Conservation (phyloP, 2,888 invertebrate genomes). For the Lutraria lutraria region DNA sequence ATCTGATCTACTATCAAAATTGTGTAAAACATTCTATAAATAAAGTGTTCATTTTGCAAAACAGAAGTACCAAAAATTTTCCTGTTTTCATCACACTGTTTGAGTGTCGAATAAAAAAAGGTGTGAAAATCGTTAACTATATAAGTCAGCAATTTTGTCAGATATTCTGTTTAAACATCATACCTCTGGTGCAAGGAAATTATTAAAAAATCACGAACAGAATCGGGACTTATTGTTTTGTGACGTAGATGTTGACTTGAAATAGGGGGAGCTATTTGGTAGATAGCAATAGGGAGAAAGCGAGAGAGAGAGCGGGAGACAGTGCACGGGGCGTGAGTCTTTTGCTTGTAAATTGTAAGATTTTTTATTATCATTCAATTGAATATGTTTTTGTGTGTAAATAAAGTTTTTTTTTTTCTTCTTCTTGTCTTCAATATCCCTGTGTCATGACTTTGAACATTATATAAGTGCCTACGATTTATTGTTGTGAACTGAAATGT, state of each 20-base stretch:
- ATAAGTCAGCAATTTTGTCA: too few species aligned
- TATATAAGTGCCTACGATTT: constrained; percentile 4
- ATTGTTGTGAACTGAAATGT: not conserved
- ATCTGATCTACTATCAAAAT: not conserved
- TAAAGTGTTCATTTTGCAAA: not conserved
- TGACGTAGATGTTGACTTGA: too few species aligned
- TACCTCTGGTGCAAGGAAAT: too few species aligned
- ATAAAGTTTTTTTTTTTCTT: not conserved
- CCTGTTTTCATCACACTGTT: not conserved
- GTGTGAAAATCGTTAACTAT: not conserved
- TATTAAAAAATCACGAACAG: too few species aligned
- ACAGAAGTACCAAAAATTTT: not conserved
- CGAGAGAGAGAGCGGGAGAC: not conserved
- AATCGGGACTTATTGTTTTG: too few species aligned
- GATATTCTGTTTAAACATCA: too few species aligned
- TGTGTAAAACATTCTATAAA: not conserved
- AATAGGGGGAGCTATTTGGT: too few species aligned
- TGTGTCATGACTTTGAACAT: not conserved
- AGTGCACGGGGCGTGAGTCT: not conserved
- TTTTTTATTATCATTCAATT: not conserved
- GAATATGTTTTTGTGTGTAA: not conserved
- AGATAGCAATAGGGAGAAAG: too few species aligned
- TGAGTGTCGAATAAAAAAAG: not conserved
- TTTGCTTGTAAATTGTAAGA: not conserved
- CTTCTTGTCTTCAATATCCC: not conserved